Evolutionary conservation across 2,797 vertebrate genomes (phyloP).

Genomic region (Erethizon dorsatum): DNA sequence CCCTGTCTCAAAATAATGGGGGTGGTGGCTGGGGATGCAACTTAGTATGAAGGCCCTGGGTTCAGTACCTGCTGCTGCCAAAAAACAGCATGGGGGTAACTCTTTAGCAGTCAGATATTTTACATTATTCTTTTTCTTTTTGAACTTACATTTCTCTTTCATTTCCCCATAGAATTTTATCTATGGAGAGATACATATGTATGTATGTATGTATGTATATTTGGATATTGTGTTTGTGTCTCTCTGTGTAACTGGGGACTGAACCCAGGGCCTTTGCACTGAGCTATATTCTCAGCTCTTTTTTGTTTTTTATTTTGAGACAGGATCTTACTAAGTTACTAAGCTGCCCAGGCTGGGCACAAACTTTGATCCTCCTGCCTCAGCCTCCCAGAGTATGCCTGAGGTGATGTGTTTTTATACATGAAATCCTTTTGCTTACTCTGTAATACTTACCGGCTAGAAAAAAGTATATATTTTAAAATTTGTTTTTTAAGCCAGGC

Average conservation of each 20-base stretch:
- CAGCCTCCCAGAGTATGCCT: not conserved
- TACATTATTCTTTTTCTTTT: not conserved
- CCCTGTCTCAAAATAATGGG: not conserved
- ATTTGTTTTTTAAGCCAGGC: not conserved
- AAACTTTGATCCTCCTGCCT: not conserved
- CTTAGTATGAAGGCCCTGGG: not conserved
- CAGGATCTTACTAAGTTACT: not conserved
- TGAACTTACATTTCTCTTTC: not conserved
- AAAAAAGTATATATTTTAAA: conserved; percentile 37
- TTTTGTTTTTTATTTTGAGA: not conserved
- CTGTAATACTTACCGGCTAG: not conserved
- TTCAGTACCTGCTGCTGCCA: not conserved
- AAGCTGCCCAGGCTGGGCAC: not conserved
- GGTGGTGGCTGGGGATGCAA: not conserved
- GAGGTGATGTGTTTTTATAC: conserved; percentile 19
- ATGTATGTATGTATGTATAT: not conserved
- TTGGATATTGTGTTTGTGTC: not conserved
- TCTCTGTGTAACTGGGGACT: too few relatives aligned
- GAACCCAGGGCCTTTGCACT: not conserved
- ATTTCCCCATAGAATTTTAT: conserved; percentile 29
- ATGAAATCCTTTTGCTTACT: conserved; percentile 25
- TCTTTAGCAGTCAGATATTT: not conserved
- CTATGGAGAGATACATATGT: too few relatives aligned
- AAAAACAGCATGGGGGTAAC: not conserved
- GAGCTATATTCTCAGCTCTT: not conserved